A percentile compares a stretch with the other conserved stretches of the same genome.
Evolutionary conservation across 2,888 invertebrate genomes (phyloP).

Genomic region (Drosophila differens): DNA sequence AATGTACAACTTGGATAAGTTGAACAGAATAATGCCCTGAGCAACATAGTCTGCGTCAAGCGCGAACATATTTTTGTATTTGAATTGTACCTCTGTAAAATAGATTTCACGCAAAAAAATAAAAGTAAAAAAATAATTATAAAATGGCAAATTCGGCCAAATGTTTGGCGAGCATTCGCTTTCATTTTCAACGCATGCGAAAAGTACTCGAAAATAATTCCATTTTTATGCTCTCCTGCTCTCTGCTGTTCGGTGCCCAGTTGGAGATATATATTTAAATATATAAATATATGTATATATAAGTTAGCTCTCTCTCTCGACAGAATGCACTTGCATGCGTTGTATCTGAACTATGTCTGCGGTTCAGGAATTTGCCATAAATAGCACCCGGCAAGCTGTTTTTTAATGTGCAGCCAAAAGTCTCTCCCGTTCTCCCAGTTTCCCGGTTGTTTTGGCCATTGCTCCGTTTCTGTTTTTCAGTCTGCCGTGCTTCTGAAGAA

Average conservation of each 20-base stretch:
- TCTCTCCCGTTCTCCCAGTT: neutral
- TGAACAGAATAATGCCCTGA: neutral
- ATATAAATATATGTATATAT: constrained; percentile 18
- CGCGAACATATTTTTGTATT: neutral
- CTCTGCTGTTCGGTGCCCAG: constrained; percentile 2
- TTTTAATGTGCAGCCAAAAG: constrained; percentile 44
- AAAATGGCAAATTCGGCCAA: constrained; percentile 13
- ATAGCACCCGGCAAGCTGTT: constrained; percentile 61
- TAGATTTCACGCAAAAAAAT: neutral
- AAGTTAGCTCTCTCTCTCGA: constrained; percentile 1
- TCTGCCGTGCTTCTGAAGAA: constrained; percentile 1
- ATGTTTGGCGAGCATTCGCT: constrained; percentile 40
- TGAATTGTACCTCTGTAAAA: constrained; percentile 9
- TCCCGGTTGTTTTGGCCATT: constrained; percentile 33
- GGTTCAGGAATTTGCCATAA: constrained; percentile 75
- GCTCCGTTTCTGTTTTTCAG: constrained; percentile 18
- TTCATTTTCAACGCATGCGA: constrained; percentile 32
- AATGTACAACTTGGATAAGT: neutral
- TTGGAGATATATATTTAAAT: constrained; percentile 29
- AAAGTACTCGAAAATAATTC: constrained; percentile 18
- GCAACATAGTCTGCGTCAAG: neutral
- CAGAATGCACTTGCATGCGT: constrained; percentile 59
- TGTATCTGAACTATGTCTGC: constrained; percentile 59
- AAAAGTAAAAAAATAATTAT: constrained; percentile 3
- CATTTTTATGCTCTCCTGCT: neutral